Evolutionary conservation across 2,888 invertebrate genomes (phyloP).

Genomic region (Troilus luridus): DNA sequence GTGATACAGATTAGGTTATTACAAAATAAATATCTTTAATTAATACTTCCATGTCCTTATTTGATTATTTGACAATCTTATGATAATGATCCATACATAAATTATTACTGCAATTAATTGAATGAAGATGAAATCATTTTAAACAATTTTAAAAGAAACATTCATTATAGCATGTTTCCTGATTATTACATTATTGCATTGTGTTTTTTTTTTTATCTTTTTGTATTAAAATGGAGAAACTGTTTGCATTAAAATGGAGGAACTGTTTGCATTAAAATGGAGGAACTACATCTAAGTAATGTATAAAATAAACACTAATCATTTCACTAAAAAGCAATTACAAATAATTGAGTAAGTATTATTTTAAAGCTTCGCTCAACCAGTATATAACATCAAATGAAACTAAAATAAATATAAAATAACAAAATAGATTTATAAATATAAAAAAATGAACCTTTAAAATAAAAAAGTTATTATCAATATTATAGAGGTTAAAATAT

Average conservation of each 20-base stretch:
- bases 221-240: no score
- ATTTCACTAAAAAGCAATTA: not conserved
- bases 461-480: no score
- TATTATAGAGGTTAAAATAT: no score
- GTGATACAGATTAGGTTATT: no score
- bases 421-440: not conserved
- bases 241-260: no score
- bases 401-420: not conserved
- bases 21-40: not conserved
- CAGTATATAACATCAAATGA: no score
- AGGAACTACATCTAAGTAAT: not conserved
- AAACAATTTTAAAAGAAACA: not conserved
- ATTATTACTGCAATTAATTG: not conserved
- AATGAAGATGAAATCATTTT: not conserved
- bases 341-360: not conserved
- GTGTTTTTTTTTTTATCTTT: not conserved
- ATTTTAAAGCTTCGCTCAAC: not conserved
- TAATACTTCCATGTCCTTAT: not conserved
- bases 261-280: no score
- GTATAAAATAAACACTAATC: not conserved
- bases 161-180: not conserved
- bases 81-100: no score
- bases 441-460: not conserved
- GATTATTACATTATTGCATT: not conserved
- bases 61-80: no score